Evolutionary conservation across 2,888 invertebrate species (phyloP), one percentile per base, ranked within the genome.

Genomic region (Pandemis heparana): DNA sequence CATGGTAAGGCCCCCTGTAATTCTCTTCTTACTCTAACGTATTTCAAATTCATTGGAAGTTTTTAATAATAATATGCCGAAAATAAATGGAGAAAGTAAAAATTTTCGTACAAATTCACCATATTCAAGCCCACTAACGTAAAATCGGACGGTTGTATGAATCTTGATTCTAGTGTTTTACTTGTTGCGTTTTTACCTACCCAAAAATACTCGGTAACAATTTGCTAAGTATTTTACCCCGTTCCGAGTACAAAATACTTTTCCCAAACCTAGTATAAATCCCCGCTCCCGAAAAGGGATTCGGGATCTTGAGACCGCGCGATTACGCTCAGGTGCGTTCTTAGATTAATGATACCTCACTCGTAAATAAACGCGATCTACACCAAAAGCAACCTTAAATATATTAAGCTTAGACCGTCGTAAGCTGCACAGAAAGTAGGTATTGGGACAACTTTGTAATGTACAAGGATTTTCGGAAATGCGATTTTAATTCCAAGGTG

Each of bases 291-390:
- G 16, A 68, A 72, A n/a, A 46, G 59, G 68, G 73, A 73, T 68
- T 73, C 68, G 14, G 23, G 53, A 60, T 46, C 62, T 43, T 56
- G 23, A 68, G 59, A 64, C 73, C 68, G 59, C 73, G 63, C 68
- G 73, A 73, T 64, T 73, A 51, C 67, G 59, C 32, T 73, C 68
- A 73, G 73, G 68, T 68, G 73, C 32, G 68, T 48, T 51, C 62
- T 56, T 39, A 72, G 72, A 72, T 73, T 73, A 68, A 73, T 73
- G 72, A 62, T 59, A 43, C 53, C 39, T 67, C 41, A 39, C 43
- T 43, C 9, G 23, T 39, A 23, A 39, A 41, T 32, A 53, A 41
- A 41, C 32, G 6, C 7, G n/a, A 10, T 10, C 18, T 38, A 38
- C 56, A 18, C 18, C 7, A 63, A 32, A 59, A 14, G 16, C 60